Percentiles rank a stretch among this genome's conserved stretches.
These are phyloP conservation scores for Pollenia griseotomentosa DNA, from an alignment of 2,888 invertebrate species.

Conservation along the genomic window DNA sequence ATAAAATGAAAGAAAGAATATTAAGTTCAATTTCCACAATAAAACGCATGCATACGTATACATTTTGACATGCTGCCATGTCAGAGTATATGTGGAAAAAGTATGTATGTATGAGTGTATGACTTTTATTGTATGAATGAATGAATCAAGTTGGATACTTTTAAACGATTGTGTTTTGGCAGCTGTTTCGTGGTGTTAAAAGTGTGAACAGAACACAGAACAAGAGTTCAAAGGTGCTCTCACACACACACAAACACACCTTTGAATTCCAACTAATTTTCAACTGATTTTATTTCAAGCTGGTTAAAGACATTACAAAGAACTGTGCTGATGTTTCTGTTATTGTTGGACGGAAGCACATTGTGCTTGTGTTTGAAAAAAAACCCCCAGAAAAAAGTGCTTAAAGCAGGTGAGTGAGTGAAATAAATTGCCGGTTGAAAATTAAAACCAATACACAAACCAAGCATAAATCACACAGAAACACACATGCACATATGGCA, in stretches of 20 bases:
- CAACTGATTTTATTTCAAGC: not conserved
- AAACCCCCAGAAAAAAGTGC: not conserved
- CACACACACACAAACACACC: not conserved
- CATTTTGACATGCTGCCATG: slow-evolving; percentile 19
- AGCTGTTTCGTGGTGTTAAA: slow-evolving; percentile 54
- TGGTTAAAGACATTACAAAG: slow-evolving; percentile 13
- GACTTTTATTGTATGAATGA: slow-evolving; percentile 18
- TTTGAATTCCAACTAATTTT: not conserved
- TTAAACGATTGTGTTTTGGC: slow-evolving; percentile 47
- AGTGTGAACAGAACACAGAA: slow-evolving; percentile 5
- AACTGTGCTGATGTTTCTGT: not conserved
- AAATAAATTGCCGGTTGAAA: slow-evolving; percentile 21
- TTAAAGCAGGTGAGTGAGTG: slow-evolving; percentile 11
- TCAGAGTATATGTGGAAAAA: not conserved
- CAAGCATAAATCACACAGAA: not conserved
- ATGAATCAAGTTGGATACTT: slow-evolving; percentile 8
- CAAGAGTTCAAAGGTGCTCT: slow-evolving; percentile 55
- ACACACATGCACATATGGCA: not conserved
- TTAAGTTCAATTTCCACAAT: slow-evolving; percentile 17
- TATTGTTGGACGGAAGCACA: not conserved
- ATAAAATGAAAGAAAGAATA: slow-evolving; percentile 3
- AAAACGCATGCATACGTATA: not conserved
- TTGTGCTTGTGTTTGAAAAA: not conserved
- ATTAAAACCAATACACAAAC: slow-evolving; percentile 8
- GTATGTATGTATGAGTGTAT: not conserved